Percentiles rank a stretch among this genome's conserved stretches.
Evolutionary conservation across 92 coral and sea anemone species (phyloP).

Genomic region (Paramuricea clavata): DNA sequence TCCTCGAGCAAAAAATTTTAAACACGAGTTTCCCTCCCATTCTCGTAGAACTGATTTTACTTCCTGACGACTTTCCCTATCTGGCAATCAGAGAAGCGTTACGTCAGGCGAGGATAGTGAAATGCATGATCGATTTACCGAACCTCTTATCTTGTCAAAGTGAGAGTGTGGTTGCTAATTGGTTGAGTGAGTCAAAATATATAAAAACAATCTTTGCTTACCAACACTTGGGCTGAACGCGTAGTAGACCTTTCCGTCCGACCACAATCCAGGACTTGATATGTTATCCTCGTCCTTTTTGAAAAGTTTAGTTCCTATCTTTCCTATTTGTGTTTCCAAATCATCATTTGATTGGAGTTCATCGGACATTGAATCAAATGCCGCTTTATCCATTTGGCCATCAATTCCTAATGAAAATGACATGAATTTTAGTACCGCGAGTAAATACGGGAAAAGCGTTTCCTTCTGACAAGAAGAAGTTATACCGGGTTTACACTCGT

Average conservation of each 20-base stretch:
- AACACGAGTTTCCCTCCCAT: conserved; percentile 47
- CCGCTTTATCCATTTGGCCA: background rate
- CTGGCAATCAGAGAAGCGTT: background rate
- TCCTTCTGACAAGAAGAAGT: no score
- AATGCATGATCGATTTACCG: no score
- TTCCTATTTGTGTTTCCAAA: background rate
- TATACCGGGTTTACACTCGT: no score
- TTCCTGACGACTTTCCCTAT: conserved; percentile 33
- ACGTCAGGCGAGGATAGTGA: background rate
- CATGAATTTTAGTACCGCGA: no score
- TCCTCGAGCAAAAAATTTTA: conserved; percentile 43
- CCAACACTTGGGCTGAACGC: conserved; percentile 41
- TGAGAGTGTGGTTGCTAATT: no score
- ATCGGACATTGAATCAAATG: background rate
- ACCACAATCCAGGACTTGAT: conserved; percentile 61
- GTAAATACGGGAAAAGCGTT: no score
- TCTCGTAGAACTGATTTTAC: conserved; percentile 38
- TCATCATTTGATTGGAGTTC: background rate
- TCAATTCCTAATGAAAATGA: no score
- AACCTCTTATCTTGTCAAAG: no score
- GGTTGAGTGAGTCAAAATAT: background rate
- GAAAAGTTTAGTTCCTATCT: background rate
- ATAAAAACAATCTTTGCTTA: background rate
- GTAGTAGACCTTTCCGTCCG: conserved; percentile 66
- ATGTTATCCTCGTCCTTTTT: background rate